These are phyloP conservation scores for Tachypleus tridentatus DNA, from an alignment of 1,140 invertebrate species.

Conservation along the genomic window DNA sequence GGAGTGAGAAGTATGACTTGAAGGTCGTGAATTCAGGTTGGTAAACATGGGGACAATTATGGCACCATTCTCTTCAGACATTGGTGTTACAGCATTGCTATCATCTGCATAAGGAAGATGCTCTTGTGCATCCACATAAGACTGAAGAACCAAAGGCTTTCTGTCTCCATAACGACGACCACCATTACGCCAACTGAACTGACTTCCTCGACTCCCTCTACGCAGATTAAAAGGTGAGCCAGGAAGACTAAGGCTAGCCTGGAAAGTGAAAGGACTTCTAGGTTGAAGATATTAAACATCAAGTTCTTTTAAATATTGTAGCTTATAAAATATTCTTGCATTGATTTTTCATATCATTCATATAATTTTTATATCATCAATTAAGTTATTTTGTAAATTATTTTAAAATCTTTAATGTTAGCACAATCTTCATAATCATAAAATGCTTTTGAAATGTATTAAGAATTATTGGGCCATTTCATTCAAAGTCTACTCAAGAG, in stretches of 20 bases:
- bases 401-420: background rate
- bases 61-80: constrained; percentile 93
- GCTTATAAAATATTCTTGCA: too few species aligned
- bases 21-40: constrained; percentile 58
- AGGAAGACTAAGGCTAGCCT: constrained; percentile 91
- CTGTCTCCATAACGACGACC: constrained; percentile 58
- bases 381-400: background rate
- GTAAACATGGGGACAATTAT: constrained; percentile 77
- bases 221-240: constrained; percentile 89
- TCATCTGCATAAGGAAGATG: constrained; percentile 95
- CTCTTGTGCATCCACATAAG: constrained; percentile 88
- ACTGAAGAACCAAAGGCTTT: constrained; percentile 85
- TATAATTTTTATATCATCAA: background rate
- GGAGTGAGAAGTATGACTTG: constrained; percentile 85
- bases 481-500: constrained; percentile 19
- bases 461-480: constrained; percentile 16
- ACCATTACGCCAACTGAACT: constrained; percentile 68
- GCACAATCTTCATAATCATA: too few species aligned
- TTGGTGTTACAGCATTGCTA: constrained; percentile 92
- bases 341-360: background rate
- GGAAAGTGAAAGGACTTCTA: constrained; percentile 32
- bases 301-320: too few species aligned
- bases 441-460: too few species aligned
- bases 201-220: constrained; percentile 72
- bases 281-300: too few species aligned